Conservation (phyloP, 2,113 vertebrate genomes). For the Anhinga rufa region DNA sequence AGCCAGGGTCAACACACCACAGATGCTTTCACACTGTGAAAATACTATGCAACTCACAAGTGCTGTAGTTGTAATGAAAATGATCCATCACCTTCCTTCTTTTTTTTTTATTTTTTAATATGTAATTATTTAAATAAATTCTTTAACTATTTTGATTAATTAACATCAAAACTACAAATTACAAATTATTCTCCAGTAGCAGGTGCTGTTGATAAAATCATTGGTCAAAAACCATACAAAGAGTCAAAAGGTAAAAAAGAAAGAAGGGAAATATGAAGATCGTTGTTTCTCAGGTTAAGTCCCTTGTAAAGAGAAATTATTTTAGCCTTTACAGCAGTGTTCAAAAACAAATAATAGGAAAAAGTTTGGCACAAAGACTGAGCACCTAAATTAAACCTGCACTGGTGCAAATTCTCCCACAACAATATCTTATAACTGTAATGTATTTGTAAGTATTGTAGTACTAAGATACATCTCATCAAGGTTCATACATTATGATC, state of each 20-base stretch:
- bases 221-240: background rate
- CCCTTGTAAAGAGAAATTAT: background rate
- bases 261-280: background rate
- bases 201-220: background rate
- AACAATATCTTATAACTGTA: background rate
- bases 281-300: background rate
- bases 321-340: background rate
- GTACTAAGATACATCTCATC: background rate
- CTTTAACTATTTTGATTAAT: background rate
- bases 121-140: background rate
- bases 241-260: background rate
- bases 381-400: background rate
- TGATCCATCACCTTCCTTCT: background rate
- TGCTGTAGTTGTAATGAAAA: background rate
- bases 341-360: background rate
- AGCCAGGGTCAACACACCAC: too few relatives aligned
- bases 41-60: background rate
- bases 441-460: background rate
- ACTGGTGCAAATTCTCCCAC: background rate
- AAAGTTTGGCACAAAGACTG: background rate
- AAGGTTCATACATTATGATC: background rate
- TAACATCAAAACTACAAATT: background rate
- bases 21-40: background rate
- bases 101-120: too few relatives aligned
- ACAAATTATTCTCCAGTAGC: background rate